These are phyloP conservation scores for Pagetopsis macropterus DNA, from an alignment of 2,797 vertebrate genomes.

Conservation along the genomic window DNA sequence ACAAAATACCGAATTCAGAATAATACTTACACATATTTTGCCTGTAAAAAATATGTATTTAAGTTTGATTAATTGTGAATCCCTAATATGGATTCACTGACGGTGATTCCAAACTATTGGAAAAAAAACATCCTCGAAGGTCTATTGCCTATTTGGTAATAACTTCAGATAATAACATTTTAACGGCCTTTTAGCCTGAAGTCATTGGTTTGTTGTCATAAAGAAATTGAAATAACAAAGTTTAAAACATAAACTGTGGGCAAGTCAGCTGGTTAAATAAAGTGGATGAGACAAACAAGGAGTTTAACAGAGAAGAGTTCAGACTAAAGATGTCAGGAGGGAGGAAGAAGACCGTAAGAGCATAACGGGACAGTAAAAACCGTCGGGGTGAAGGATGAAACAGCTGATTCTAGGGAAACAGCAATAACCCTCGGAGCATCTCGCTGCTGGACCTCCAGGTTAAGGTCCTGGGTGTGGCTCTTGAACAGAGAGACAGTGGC, in stretches of 20 bases:
- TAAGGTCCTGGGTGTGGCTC: conserved; percentile 18
- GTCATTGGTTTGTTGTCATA: neutral
- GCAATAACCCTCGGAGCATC: conserved; percentile 29
- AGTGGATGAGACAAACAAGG: neutral
- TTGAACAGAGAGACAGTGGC: conserved; percentile 28
- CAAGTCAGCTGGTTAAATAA: neutral
- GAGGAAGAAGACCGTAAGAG: conserved; percentile 30
- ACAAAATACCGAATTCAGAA: no score
- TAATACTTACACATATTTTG: no score
- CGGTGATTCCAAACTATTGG: no score
- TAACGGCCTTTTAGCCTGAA: neutral
- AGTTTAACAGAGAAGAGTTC: conserved; percentile 8
- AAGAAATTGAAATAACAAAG: neutral
- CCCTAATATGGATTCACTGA: no score
- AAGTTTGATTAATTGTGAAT: no score
- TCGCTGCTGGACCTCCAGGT: conserved; percentile 31
- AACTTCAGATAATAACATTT: neutral
- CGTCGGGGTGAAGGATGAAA: conserved; percentile 32
- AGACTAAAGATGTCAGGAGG: conserved; percentile 23
- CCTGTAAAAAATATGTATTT: no score
- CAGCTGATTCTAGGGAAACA: conserved; percentile 26
- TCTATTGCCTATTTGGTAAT: neutral
- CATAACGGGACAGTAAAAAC: conserved; percentile 40
- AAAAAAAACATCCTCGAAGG: no score
- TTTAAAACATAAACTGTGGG: neutral